Base-by-base conservation (phyloP, 2,113 vertebrate genomes). In the Corythoichthys haematopterus region DNA sequence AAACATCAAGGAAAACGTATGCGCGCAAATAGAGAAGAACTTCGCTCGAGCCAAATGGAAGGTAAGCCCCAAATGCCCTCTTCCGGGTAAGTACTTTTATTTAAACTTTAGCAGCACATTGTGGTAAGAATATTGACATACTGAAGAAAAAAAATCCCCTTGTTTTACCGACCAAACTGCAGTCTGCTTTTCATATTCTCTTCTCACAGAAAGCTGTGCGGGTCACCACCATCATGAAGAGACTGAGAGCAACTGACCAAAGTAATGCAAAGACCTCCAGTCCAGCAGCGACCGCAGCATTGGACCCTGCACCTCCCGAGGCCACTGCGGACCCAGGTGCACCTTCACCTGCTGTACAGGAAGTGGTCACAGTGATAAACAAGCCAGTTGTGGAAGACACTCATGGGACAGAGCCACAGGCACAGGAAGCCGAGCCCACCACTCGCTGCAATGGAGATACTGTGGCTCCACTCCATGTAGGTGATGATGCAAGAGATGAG, bases 1-100 rank as follows among this genome's bases (percentile, higher is more conserved):
- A 87, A 98, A 98, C 88, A 98, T 98, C 81, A 98, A 98, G 86
- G 96, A 98, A 45, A 94, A 96, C 0, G 96, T 98, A 45, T 98
- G 96, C 2, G 97, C 96, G 69, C 97, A 98, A 84, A 98, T 98
- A 71, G 97, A 98, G 89, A 98, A 98, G 90, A 98, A 98, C 86
- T 98, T 98, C 11, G 97, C 97, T 69, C 92, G 95, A 87, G 97
- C 97, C 70, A 98, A 98, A 77, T 98, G 97, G 96, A 98, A 98
- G 97, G 97, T 98, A 87, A 75, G 83, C 2, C 36, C 36, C 56
- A 47, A 71, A 40, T 76, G 72, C 52, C 66, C 51, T 59, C 16
- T 52, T 57, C 43, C 53, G 6, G 11, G 45, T 35, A 59, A 10
- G 11, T 37, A 9, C 48, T 55, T 20, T 56, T 68, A 43, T 37